Base-by-base conservation (phyloP, 2,797 vertebrate genomes). In the Knipowitschia caucasica region DNA sequence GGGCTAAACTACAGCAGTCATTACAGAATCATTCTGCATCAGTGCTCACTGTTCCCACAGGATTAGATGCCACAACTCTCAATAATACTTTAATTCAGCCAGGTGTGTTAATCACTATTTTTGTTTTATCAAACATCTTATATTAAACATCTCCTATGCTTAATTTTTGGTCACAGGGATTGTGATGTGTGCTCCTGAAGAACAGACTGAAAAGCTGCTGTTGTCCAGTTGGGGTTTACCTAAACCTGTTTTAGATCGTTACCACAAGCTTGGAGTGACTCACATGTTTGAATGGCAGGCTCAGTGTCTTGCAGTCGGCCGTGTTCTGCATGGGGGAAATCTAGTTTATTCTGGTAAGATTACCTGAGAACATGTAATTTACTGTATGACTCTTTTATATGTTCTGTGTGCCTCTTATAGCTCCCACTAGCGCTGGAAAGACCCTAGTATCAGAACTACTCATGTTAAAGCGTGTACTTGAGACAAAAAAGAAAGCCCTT, bases 231-330 rank as follows among this genome's bases (percentile, higher is more conserved):
- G 96, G 96, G 93, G 94, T 59, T 92, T 99, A 45, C 96, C 96
- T 17, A 87, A 85, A 66, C 86, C 87, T 4, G 91, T 99, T 51
- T 73, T 98, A 61, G 88, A 95, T 56, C 91, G 91, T 67, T 99
- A 99, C 62, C 88, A 89, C 65, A 90, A 89, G 59, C 85, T 94
- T 10, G 91, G 94, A 49, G 92, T 99, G 45, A 89, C 89, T 46
- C 90, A 68, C 60, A 98, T 99, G 94, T 99, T 99, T 71, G 92
- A 95, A 58, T 99, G 96, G 97, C 96, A 99, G 82, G 95, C 96
- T 65, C 93, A 98, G 73, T 99, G 97, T 59, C 92, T 99, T 50
- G 89, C 89, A 78, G 83, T 94, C 3, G 93, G 93, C 54, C 88
- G 81, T 64, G 96, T 95, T 61, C 82, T 99, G 69, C 92, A 92